phyloP scores from a whole-genome alignment of 2,113 vertebrate species.

The Anhinga rufa region DNA sequence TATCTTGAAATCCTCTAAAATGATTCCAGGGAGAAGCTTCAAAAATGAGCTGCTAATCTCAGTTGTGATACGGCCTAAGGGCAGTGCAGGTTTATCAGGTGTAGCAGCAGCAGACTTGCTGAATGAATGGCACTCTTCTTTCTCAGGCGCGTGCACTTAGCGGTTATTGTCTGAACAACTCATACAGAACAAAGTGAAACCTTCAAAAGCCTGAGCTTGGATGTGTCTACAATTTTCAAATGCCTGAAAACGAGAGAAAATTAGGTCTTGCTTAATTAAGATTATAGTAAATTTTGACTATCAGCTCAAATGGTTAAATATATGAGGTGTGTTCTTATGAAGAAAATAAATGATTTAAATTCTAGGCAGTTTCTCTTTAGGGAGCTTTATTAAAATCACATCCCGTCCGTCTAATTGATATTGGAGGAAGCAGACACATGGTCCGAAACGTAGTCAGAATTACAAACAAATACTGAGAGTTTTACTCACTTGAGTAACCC shows the following conservation, averaged over 20 bases:
- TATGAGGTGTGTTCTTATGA: background rate
- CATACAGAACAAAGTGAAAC: background rate
- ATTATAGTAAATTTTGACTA: background rate
- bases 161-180: background rate
- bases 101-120: background rate
- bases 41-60: background rate
- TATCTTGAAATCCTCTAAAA: background rate
- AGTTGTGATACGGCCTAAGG: background rate
- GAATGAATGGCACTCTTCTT: background rate
- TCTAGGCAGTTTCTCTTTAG: background rate
- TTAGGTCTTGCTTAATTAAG: background rate
- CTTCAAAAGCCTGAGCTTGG: background rate
- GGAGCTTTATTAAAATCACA: background rate
- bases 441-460: background rate
- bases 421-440: background rate
- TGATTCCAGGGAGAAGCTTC: background rate
- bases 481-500: background rate
- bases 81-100: background rate
- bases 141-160: background rate
- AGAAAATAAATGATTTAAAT: background rate
- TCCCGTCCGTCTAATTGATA: background rate
- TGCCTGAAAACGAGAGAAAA: background rate
- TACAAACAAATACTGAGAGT: background rate
- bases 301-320: background rate
- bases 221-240: background rate